Evolutionary conservation across 2,888 invertebrate genomes (phyloP).

Genomic region (Helleia helle): DNA sequence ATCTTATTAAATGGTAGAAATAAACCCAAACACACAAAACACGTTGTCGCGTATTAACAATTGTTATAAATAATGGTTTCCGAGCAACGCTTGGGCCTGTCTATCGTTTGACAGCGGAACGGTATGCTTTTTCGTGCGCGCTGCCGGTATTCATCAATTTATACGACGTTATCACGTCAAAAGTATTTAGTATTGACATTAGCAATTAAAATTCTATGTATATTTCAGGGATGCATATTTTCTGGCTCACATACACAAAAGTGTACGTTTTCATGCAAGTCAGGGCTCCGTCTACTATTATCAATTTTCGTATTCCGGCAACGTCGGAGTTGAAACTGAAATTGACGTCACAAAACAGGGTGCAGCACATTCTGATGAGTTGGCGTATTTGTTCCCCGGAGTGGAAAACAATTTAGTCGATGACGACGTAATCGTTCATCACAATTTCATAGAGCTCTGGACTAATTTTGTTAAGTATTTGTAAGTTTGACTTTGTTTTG

Average conservation of each 20-base stretch:
- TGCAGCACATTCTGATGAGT: constrained; percentile 57
- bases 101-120: too few species aligned
- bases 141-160: too few species aligned
- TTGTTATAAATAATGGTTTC: too few species aligned
- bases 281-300: constrained; percentile 44
- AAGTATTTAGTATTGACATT: not conserved
- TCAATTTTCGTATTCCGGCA: constrained; percentile 46
- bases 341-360: constrained; percentile 39
- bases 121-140: too few species aligned
- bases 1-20: too few species aligned
- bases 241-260: constrained; percentile 45
- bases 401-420: constrained; percentile 31
- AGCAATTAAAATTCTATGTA: not conserved
- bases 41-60: too few species aligned
- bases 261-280: constrained; percentile 38
- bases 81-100: too few species aligned
- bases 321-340: constrained; percentile 38
- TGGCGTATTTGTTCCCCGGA: constrained; percentile 48
- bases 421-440: constrained; percentile 40
- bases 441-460: constrained; percentile 42
- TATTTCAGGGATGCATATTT: constrained; percentile 54
- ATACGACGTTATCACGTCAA: too few species aligned
- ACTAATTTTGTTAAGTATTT: constrained; percentile 53
- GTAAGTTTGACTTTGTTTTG: constrained; percentile 44
- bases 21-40: too few species aligned